These are phyloP conservation scores for Sitta europaea DNA, from an alignment of 2,113 vertebrate genomes.

Conservation along the genomic window DNA sequence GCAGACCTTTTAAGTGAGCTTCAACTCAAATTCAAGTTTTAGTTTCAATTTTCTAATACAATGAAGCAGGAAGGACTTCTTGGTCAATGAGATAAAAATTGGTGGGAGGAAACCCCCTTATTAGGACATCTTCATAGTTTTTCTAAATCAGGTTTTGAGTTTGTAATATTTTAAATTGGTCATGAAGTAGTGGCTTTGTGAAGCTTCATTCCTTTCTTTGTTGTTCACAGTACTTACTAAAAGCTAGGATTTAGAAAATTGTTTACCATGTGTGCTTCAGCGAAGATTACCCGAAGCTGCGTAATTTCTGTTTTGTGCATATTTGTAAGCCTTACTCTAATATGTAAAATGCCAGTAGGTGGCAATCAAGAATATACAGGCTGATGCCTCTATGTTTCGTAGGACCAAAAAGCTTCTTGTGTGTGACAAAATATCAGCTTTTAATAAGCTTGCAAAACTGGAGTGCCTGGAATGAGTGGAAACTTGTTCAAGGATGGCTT, in stretches of 20 bases:
- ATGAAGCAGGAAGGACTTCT: background rate
- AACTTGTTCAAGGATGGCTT: background rate
- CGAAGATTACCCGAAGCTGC: background rate
- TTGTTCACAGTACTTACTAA: background rate
- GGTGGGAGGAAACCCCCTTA: background rate
- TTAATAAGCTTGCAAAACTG: background rate
- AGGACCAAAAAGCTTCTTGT: background rate
- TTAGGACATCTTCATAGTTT: background rate
- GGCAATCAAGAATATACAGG: constrained; percentile 25
- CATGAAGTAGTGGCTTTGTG: background rate
- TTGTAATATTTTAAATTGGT: background rate
- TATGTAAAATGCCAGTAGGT: constrained; percentile 29
- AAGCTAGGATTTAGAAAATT: background rate
- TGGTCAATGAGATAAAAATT: background rate
- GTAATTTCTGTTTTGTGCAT: background rate
- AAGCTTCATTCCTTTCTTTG: background rate
- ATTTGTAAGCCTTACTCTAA: background rate
- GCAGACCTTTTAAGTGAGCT: no score
- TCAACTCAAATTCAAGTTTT: no score
- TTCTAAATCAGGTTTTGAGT: background rate
- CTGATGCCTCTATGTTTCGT: background rate
- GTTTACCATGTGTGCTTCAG: background rate
- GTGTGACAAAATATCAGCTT: background rate
- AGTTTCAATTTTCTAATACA: no score
- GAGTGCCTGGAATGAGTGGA: background rate